phyloP scores from a whole-genome alignment of 2,113 vertebrate genomes.

The Labeo rohita region DNA sequence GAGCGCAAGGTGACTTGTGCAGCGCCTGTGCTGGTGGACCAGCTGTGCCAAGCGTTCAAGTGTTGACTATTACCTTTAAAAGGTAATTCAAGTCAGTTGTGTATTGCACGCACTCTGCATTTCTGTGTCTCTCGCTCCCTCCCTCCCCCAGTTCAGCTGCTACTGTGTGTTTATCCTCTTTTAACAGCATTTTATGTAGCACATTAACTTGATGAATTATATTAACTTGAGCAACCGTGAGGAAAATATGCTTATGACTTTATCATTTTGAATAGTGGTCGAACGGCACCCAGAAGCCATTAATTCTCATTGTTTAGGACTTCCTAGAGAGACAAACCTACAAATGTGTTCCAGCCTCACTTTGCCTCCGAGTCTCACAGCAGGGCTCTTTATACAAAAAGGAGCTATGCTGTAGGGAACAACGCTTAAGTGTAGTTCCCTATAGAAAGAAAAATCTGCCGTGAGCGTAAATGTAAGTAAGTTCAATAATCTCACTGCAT shows the following conservation, averaged over 20 bases:
- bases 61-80: conserved; percentile 23
- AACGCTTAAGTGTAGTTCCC: not conserved
- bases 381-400: not conserved
- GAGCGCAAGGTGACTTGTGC: not conserved
- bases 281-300: conserved; percentile 41
- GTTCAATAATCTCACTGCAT: not conserved
- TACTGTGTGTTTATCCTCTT: conserved; percentile 44
- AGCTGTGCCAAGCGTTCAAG: not conserved
- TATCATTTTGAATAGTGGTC: conserved; percentile 49
- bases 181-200: conserved; percentile 35
- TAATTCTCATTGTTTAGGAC: conserved; percentile 33
- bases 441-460: not conserved
- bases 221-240: conserved; percentile 53
- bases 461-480: not conserved
- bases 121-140: not conserved
- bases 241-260: conserved; percentile 58
- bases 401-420: not conserved
- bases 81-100: not conserved
- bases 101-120: not conserved
- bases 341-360: not conserved
- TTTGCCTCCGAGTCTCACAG: conserved; percentile 11
- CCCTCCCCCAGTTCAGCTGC: not conserved
- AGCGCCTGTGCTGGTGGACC: not conserved
- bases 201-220: conserved; percentile 63
- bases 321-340: conserved; percentile 14